Conservation (phyloP, 2,888 invertebrate genomes). For the Psococerastis gibbosa region DNA sequence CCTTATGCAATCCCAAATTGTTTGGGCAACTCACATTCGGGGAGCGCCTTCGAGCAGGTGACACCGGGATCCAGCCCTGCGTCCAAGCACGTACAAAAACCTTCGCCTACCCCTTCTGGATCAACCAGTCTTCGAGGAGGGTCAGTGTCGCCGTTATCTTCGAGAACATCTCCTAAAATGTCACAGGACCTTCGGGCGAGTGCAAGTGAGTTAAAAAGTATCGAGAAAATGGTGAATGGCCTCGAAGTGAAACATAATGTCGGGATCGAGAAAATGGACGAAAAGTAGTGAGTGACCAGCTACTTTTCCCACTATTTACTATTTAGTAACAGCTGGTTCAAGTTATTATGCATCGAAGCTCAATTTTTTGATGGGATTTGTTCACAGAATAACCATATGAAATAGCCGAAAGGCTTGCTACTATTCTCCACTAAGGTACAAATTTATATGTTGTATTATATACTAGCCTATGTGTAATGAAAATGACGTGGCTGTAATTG, state of each 20-base stretch:
- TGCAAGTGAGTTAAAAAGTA: slow-evolving; percentile 76
- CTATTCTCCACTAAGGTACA: no score
- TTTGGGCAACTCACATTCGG: slow-evolving; percentile 38
- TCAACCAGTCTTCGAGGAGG: slow-evolving; percentile 24
- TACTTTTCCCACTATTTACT: no score
- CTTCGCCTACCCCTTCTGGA: slow-evolving; percentile 24
- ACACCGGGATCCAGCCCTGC: slow-evolving; percentile 51
- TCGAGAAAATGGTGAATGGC: slow-evolving; percentile 95
- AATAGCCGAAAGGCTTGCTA: no score
- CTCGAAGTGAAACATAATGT: slow-evolving; percentile 50
- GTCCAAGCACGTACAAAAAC: slow-evolving; percentile 8
- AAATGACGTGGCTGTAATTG: no score
- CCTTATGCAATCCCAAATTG: slow-evolving; percentile 66
- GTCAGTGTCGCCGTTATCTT: slow-evolving; percentile 33
- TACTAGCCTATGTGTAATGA: no score
- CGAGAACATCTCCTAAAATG: slow-evolving; percentile 29
- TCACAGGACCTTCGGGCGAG: slow-evolving; percentile 27
- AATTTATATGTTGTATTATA: no score
- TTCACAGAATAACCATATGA: no score
- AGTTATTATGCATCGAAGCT: no score
- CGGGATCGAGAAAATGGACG: slow-evolving; percentile 4
- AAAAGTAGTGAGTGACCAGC: no score
- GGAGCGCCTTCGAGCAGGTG: slow-evolving; percentile 78
- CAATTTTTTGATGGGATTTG: no score
- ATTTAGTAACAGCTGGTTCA: no score